Base-by-base conservation (phyloP, 64 coral and sea anemone genomes). In the Stylophora pistillata region DNA sequence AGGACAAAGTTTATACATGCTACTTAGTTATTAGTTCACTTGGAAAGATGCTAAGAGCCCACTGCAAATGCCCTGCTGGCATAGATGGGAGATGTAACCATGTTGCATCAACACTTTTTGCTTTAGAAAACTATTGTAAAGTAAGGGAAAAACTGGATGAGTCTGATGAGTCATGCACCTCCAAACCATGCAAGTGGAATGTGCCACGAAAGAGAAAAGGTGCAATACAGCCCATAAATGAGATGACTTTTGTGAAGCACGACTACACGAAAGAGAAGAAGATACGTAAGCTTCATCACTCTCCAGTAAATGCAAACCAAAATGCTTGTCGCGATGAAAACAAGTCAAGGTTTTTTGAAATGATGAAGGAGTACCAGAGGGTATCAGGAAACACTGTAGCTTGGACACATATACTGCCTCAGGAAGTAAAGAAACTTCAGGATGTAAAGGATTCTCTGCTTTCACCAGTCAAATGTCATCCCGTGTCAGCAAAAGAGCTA, bases 111-210 rank as follows among this genome's bases (percentile, higher is more conserved):
- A 78, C 94, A 88, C 17, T 95, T 25, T 95, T 91, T 88, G 56
- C 85, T 5, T n/a, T 90, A 18, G 93, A 90, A 37, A 27, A 90
- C 13, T 61, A 61, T 55, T 89, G 64, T 58, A 87, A 90, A 69
- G 32, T 23, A 14, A 90, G 74, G 31, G 9, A 31, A 81, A 88
- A 94, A 47, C 74, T 62, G 17, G 15, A 30, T 68, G 73, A 66
- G 30, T 61, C 86, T 20, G 78, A 84, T 30, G 90, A 69, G 13
- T 86, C 82, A 1, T 93, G 91, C 32, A 93, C 91, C 9, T 89
- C 91, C 9, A 82, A 93, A 59, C 79, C 89, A n/a, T 91, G 89
- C 16, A 91, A 62, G 13, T 91, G 89, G 89, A 85, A 81, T 85
- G 55, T 91, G 2, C 89, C 89, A 53, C 28, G 68, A 13, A 85